Evolutionary conservation across 1,140 invertebrate genomes (phyloP), one percentile per base, ranked within the genome.

Genomic region (Drosophila hydei): DNA sequence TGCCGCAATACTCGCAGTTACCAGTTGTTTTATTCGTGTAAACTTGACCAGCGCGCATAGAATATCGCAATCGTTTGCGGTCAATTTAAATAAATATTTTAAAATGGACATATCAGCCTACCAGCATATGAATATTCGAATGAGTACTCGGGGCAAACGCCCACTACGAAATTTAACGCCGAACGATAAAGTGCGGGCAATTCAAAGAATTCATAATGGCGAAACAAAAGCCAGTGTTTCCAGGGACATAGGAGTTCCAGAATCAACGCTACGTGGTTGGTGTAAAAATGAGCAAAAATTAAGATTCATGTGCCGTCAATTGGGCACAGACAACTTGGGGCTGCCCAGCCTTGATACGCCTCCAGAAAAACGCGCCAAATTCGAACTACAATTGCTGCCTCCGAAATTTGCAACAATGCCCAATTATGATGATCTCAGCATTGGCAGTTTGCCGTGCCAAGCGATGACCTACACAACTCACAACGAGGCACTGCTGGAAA

Each of bases 191-290:
- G 93, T 97, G 56, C 94, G 94, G 21, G 96, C 96, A 4, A 96
- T 97, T 45, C 93, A 95, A 59, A 92, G 96, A 19, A 96, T 97
- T 0, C 95, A 96, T 91, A 94, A 95, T 70, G 96, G 96, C 25
- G 95, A 96, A 87, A 96, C 95, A 12, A 96, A 97, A 78, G 96
- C 96, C 0, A 96, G 96, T 0, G 96, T 97, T 0, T 96, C 96
- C 0, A 92, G 96, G 0, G 95, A 96, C 74, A 96, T 96, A 77
- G 95, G 95, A 1, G 95, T 97, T 0, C 96, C 96, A 0, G 96
- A 97, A 83, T 96, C 95, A 0, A 97, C 96, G 0, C 91, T 97
- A 0, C 92, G 96, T 0, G 96, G 96, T 14, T 97, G 96, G 96
- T 97, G 96, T 91, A 97, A 97, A 88, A 95, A 96, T 71, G 95